Evolutionary conservation across 2,888 invertebrate species (phyloP).

Genomic region (Platynereis dumerilii): DNA sequence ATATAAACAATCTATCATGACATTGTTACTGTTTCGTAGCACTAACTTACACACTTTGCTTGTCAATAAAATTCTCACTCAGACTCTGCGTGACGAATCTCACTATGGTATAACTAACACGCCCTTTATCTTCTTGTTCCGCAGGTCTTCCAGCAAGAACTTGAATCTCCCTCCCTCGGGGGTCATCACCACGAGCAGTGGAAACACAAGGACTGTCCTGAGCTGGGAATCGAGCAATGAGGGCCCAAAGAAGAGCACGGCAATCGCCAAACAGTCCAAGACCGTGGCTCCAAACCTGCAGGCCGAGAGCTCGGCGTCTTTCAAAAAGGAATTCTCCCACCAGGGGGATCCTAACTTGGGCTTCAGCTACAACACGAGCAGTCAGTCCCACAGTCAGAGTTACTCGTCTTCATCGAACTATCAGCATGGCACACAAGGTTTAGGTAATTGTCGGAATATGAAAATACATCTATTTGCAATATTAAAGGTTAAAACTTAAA

Average conservation of each 20-base stretch:
- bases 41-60: too few species aligned
- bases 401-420: neutral
- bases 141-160: neutral
- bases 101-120: too few species aligned
- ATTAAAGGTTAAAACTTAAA: too few species aligned
- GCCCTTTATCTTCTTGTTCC: too few species aligned
- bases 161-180: conserved; percentile 23
- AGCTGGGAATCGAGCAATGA: conserved; percentile 36
- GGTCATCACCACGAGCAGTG: conserved; percentile 35
- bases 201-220: conserved; percentile 33
- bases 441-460: too few species aligned
- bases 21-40: too few species aligned
- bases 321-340: conserved; percentile 26
- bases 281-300: conserved; percentile 22
- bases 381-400: neutral
- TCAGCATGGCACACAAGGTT: conserved; percentile 6
- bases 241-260: conserved; percentile 24
- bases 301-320: conserved; percentile 26
- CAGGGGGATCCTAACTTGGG: neutral
- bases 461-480: too few species aligned
- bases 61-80: too few species aligned
- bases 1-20: too few species aligned
- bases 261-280: conserved; percentile 34
- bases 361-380: neutral
- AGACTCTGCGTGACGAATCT: too few species aligned